These are phyloP conservation scores for Panonychus citri DNA, from an alignment of 1,140 invertebrate species.

Conservation along the genomic window DNA sequence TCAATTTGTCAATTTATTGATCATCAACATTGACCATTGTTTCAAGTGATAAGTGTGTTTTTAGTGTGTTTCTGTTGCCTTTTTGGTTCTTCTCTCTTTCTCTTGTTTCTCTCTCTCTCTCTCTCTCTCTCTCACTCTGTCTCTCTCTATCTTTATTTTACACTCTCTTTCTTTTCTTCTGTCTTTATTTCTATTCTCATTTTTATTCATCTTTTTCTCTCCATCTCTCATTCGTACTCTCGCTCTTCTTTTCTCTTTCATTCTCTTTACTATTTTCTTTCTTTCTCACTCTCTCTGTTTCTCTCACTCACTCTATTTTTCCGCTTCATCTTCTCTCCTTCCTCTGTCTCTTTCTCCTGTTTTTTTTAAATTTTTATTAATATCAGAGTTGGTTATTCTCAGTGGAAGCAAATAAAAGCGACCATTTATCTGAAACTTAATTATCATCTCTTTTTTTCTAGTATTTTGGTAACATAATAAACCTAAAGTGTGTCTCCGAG, in stretches of 20 bases:
- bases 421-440: not conserved
- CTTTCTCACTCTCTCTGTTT: not conserved
- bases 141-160: not conserved
- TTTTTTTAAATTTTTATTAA: not conserved
- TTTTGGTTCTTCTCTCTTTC: not conserved
- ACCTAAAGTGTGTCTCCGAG: too few relatives aligned
- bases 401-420: not conserved
- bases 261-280: not conserved
- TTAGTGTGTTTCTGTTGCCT: too few relatives aligned
- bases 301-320: not conserved
- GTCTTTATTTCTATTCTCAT: not conserved
- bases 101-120: not conserved
- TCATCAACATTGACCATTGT: too few relatives aligned
- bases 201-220: not conserved
- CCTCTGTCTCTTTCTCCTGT: not conserved
- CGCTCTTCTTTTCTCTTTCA: not conserved
- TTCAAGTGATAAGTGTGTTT: too few relatives aligned
- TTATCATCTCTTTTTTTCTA: too few relatives aligned
- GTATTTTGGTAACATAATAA: not conserved
- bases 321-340: not conserved
- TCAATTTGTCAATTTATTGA: too few relatives aligned
- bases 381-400: not conserved
- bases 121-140: not conserved
- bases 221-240: not conserved
- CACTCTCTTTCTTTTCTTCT: not conserved